Conservation (phyloP, 2,888 invertebrate genomes). For the Dromius quadrimaculatus region DNA sequence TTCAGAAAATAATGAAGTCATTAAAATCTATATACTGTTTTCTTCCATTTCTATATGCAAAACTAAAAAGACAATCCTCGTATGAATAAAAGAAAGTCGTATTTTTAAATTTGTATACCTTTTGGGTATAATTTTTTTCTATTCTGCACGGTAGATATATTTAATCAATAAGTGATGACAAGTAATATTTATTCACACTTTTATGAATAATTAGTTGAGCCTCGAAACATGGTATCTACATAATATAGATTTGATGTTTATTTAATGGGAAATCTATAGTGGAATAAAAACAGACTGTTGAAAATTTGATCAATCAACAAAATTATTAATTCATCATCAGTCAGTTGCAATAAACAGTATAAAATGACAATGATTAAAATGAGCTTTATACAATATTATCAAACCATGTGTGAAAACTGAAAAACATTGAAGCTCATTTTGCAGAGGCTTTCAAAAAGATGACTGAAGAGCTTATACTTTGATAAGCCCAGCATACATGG, state of each 20-base stretch:
- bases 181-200: too few relatives aligned
- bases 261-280: slow-evolving; percentile 10
- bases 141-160: too few relatives aligned
- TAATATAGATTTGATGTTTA: slow-evolving; percentile 5
- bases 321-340: slow-evolving; percentile 20
- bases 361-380: slow-evolving; percentile 35
- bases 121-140: too few relatives aligned
- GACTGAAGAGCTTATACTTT: too few relatives aligned
- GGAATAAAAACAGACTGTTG: slow-evolving; percentile 15
- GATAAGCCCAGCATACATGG: neutral
- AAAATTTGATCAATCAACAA: slow-evolving; percentile 22
- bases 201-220: slow-evolving; percentile 1
- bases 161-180: too few relatives aligned
- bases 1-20: too few relatives aligned
- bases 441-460: too few relatives aligned
- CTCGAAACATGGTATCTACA: neutral
- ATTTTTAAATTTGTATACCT: too few relatives aligned
- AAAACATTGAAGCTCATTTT: slow-evolving; percentile 3
- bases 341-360: slow-evolving; percentile 19
- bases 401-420: neutral
- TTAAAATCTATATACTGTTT: too few relatives aligned
- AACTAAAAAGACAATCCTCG: too few relatives aligned
- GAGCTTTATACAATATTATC: slow-evolving; percentile 4
- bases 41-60: too few relatives aligned
- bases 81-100: too few relatives aligned